Evolutionary conservation across 2,113 vertebrate genomes (phyloP).

Genomic region (Deroptyus accipitrinus): DNA sequence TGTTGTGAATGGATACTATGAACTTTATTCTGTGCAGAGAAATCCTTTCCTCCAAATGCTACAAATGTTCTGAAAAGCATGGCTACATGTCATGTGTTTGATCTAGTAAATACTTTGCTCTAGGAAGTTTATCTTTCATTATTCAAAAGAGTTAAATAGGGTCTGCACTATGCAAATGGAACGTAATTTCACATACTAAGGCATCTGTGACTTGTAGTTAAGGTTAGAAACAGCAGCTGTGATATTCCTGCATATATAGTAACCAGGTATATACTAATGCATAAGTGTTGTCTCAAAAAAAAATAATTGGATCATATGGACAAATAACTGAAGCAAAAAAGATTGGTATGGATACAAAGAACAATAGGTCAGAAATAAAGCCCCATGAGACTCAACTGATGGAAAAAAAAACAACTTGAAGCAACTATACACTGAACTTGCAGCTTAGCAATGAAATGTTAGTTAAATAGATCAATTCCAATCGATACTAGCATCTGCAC

Average conservation of each 20-base stretch:
- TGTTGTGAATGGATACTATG: not conserved
- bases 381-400: not conserved
- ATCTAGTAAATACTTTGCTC: not conserved
- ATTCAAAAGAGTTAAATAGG: not conserved
- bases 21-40: not conserved
- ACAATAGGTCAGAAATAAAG: not conserved
- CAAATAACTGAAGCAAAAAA: not conserved
- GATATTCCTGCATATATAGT: not conserved
- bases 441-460: not conserved
- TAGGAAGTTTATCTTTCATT: not conserved
- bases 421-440: not conserved
- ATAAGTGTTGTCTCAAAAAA: not conserved
- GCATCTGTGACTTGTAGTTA: not conserved
- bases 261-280: not conserved
- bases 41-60: not conserved
- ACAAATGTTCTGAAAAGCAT: not conserved
- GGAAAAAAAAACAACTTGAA: not conserved
- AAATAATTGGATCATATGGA: not conserved
- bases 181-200: not conserved
- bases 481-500: not conserved
- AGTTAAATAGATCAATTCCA: not conserved
- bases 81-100: not conserved
- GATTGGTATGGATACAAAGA: not conserved
- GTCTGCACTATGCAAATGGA: not conserved
- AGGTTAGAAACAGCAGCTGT: not conserved